Conservation (phyloP, 2,888 invertebrate genomes). For the Baronia brevicornis region DNA sequence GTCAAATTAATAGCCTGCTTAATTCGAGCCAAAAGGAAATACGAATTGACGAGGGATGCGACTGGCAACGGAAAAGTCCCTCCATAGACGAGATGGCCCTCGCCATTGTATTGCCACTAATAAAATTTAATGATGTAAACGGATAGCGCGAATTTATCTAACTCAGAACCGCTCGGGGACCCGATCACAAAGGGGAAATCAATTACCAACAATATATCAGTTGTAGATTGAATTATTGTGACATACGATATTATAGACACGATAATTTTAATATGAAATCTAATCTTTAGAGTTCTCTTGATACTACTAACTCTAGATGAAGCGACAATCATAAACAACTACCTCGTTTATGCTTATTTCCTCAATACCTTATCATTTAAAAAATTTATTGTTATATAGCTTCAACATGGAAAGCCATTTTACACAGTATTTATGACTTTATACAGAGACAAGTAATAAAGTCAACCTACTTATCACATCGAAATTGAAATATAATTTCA, state of each 20-base stretch:
- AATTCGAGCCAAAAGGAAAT: conserved; percentile 70
- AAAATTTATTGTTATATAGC: no score
- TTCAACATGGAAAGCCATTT: no score
- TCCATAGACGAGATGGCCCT: conserved; percentile 45
- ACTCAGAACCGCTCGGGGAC: conserved; percentile 49
- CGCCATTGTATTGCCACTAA: conserved; percentile 65
- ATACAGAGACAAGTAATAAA: no score
- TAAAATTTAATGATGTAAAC: conserved; percentile 76
- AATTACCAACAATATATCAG: conserved; percentile 61
- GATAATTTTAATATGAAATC: conserved; percentile 13
- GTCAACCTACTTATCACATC: no score
- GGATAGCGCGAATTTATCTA: conserved; percentile 71
- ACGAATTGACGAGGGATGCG: conserved; percentile 55
- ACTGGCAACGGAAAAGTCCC: conserved; percentile 58
- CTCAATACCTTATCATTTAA: no score
- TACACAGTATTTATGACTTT: no score
- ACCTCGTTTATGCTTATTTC: no score
- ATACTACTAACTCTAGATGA: no score
- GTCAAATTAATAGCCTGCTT: conserved; percentile 69
- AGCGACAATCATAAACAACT: no score
- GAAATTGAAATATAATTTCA: no score
- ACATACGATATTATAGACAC: conserved; percentile 44
- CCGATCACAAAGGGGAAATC: conserved; percentile 58
- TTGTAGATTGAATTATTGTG: conserved; percentile 45
- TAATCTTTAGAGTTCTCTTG: conserved; percentile 10